Evolutionary conservation across 2,113 vertebrate species (phyloP).

Genomic region (Ciconia stormi): DNA sequence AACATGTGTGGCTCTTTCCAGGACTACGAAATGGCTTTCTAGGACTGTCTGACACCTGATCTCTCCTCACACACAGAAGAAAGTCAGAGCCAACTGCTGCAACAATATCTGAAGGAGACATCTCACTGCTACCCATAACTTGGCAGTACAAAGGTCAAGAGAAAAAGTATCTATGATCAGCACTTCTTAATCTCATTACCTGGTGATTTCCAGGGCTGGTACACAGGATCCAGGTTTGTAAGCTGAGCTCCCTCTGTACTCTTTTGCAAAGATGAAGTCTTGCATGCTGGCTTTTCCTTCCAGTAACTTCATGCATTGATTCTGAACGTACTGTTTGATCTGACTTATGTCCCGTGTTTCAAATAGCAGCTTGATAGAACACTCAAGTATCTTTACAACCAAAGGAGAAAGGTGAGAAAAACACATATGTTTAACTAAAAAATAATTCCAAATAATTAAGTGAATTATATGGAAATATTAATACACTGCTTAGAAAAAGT

Average conservation of each 20-base stretch:
- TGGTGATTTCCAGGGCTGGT: conserved; percentile 94
- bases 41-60: background rate
- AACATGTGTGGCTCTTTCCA: background rate
- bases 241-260: conserved; percentile 90
- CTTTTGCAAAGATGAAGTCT: conserved; percentile 96
- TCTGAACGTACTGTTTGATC: conserved; percentile 95
- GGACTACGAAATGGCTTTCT: background rate
- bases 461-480: background rate
- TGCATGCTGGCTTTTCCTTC: conserved; percentile 94
- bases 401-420: conserved; percentile 2
- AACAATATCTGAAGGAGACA: background rate
- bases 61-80: background rate
- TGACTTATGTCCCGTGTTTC: conserved; percentile 97
- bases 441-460: background rate
- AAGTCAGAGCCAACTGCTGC: background rate
- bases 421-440: background rate
- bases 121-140: background rate
- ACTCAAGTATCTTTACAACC: conserved; percentile 88
- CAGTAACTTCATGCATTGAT: conserved; percentile 91
- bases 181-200: conserved; percentile 72
- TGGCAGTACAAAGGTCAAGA: background rate
- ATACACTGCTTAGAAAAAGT: background rate
- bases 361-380: conserved; percentile 97
- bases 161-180: background rate
- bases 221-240: conserved; percentile 93